Evolutionary conservation across 1,140 invertebrate genomes (phyloP).

Genomic region (Argopecten irradians): DNA sequence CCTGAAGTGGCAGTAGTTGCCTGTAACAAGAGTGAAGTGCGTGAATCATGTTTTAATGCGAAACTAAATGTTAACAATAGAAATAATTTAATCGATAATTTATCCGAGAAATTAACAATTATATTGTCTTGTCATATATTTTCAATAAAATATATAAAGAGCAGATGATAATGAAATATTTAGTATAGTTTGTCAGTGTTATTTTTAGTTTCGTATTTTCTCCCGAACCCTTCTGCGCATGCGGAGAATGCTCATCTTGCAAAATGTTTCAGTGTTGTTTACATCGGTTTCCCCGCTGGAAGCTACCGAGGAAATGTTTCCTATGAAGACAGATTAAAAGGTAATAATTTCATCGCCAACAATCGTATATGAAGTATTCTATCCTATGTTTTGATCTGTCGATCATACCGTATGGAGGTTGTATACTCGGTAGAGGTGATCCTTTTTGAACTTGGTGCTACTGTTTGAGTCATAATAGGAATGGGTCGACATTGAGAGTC

Average conservation of each 20-base stretch:
- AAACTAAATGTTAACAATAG: background rate
- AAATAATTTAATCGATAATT: no score
- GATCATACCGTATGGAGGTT: background rate
- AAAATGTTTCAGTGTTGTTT: constrained; percentile 23
- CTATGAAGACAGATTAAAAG: background rate
- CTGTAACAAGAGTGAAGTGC: background rate
- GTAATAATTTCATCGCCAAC: background rate
- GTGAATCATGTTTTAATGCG: background rate
- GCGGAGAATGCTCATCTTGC: background rate
- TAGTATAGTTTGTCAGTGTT: background rate
- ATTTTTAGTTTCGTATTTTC: constrained; percentile 1
- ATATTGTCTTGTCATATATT: no score
- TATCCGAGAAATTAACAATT: no score
- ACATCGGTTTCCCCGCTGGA: constrained; percentile 13
- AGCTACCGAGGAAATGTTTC: background rate
- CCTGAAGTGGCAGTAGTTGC: background rate
- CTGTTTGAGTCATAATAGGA: background rate
- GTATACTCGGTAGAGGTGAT: background rate
- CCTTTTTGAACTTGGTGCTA: background rate
- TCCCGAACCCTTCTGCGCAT: background rate
- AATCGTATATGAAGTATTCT: background rate
- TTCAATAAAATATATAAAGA: no score
- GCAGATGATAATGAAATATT: background rate
- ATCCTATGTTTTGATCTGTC: background rate
- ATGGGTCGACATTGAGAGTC: background rate